Base-by-base conservation (phyloP, 1,140 invertebrate species). In the Cydia fagiglandana region DNA sequence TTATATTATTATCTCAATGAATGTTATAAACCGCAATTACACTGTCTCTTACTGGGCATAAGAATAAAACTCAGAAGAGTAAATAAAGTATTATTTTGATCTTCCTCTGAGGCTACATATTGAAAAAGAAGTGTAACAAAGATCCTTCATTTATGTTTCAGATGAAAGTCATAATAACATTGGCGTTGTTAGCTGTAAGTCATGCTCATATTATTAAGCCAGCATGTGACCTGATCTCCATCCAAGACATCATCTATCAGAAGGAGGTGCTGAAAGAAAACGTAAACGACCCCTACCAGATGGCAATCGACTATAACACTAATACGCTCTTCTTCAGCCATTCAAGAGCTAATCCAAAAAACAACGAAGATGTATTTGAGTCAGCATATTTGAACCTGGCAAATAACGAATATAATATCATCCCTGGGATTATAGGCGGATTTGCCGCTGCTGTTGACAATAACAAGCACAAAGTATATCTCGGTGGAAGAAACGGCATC, bases 281-380 rank as follows among this genome's bases (percentile, higher is more conserved):
- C 50, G 50, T 86, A 13, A 75, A 79, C 3, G 83, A 81, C 47
- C 87, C 88, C 3, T 90, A 89, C 73, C 87, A 89, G 75, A 76
- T 90, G 28, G 80, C 82, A 0, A 84, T 90, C 30, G 86, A 90
- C 56, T 84, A 85, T 64, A 80, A 84, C 17, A 88, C 83, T 0
- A 85, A 86, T 76, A 86, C 79, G 0, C 73, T 90, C 61, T 89
- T 87, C 77, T 90, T 88, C 73, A 90, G 87, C 66, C 88, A 85
- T 75, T 81, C 83, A 9, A 75, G 68, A 17, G 9, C 0, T 7
- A 47, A 78, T 15, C 17, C 17, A 20, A 74, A 77, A 7, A 75
- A 75, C 6, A 75, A 79, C 13, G 75, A 73, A 13, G 75, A 74
- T 34, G 50, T 47, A n/a, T 90, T 90, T 61, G 73, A 81, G 68